Base-by-base conservation (phyloP, 1,140 invertebrate species). In the Anagrus nilaparvatae region DNA sequence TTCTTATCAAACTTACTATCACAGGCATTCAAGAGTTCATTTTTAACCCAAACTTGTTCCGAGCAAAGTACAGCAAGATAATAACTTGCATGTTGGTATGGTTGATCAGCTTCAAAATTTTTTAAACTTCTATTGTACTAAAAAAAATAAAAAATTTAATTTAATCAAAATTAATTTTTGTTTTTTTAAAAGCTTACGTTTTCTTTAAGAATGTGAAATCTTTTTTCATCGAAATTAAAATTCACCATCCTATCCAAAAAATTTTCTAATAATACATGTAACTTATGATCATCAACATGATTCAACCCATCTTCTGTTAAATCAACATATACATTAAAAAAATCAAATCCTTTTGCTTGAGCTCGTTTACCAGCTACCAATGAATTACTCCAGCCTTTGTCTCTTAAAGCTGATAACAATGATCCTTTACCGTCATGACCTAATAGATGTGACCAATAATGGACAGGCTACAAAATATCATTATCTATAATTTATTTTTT, bases 341-440 rank as follows among this genome's bases (percentile, higher is more conserved):
- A 93, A 8, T 77, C 81, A 61, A 95, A 93, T 2, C 93, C 93
- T 49, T 83, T 76, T 3, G 82, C 83, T 0, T 79, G 80, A 33
- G 71, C 69, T 43, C 81, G 76, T 35, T 78, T 77, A 1, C 90
- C 92, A 6, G 83, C 82, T 25, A 82, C 70, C 12, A 98, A 61
- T 50, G 79, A 76, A 63, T 90, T 96, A 19, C 86, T 90, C 92
- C 92, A 98, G 23, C 92, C 88, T 50, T 74, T 73, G 6, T 73
- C 67, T 59, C 92, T 94, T 5, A 99, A 71, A 21, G 84, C 81
- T 4, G 93, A 88, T 33, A 98, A 68, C 27, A 99, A 70, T 58
- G 92, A 97, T 8, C 94, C 94, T 31, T 86, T 77, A 5, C 94
- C 92, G 73, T 98, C 94, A 63, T 98, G 95, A 0, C 93, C 94